Percentiles rank a stretch among this genome's conserved stretches.
Evolutionary conservation across 23 tunicate genomes (phyloP).

Genomic region (Pegea sp.): DNA sequence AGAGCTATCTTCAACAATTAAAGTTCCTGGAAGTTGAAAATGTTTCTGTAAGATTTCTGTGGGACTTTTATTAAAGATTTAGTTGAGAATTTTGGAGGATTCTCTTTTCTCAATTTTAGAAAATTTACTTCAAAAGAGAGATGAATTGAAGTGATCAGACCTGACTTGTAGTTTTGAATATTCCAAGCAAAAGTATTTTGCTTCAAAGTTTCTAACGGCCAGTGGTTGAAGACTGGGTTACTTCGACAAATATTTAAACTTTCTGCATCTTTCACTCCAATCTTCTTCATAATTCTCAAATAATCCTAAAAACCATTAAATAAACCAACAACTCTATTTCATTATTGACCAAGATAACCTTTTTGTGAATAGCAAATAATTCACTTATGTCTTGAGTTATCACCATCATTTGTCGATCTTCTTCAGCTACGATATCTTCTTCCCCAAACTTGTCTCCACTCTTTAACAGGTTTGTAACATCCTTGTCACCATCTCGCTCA

Average conservation of each 20-base stretch:
- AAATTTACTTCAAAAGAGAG: no score
- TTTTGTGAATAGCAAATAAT: constrained; percentile 58
- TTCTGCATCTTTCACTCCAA: constrained; percentile 39
- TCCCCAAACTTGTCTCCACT: constrained; percentile 94
- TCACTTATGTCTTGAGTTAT: constrained; percentile 71
- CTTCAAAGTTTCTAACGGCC: constrained; percentile 66
- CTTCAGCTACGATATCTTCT: constrained; percentile 48
- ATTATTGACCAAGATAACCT: constrained; percentile 18
- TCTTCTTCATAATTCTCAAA: constrained; percentile 39
- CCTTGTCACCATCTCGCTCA: constrained; percentile 59
- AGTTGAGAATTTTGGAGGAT: no score
- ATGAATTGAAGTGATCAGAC: no score
- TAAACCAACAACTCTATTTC: neutral
- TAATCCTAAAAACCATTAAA: constrained; percentile 21
- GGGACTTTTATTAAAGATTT: no score
- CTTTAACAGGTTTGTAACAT: constrained; percentile 60
- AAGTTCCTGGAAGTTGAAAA: constrained; percentile 27
- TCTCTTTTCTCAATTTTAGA: no score
- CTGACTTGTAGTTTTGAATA: constrained; percentile 86
- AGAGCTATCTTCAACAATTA: constrained; percentile 62
- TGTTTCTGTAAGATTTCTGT: no score
- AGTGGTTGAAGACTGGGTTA: constrained; percentile 86
- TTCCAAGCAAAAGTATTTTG: constrained; percentile 82
- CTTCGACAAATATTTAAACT: constrained; percentile 56
- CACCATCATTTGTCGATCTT: constrained; percentile 27